Evolutionary conservation across 2,113 vertebrate genomes (phyloP), one percentile per base, ranked within the genome.

Genomic region (Scophthalmus maximus): DNA sequence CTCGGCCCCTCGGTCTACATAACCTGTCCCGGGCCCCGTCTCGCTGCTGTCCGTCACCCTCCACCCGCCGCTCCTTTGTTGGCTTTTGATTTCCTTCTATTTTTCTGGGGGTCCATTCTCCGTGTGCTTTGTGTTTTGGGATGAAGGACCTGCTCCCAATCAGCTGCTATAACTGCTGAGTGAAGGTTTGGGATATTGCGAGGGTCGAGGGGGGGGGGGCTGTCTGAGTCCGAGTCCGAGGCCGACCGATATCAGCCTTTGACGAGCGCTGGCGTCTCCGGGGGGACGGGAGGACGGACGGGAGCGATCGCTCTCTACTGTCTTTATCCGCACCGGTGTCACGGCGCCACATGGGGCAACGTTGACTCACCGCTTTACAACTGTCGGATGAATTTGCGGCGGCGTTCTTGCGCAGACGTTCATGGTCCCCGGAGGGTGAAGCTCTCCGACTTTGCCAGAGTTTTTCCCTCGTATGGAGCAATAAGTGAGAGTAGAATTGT

Each of bases 21-120:
- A 94, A 95, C 94, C 94, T 92, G 95, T 94, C 92, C 95, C 93
- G 95, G n/a, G 94, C 87, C 93, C 94, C 95, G 94, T 95, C 95
- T 92, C 79, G 88, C 74, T 68, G 91, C 89, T 94, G 94, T 94
- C 96, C 88, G 87, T 95, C 95, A 95, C 81, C 76, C 81, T 20
- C 70, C 5, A 7, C 73, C 56, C 81, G 57, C 58, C 2, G 47
- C 46, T 78, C 81, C 83, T 87, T 90, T 94, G 94, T 93, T 92
- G 88, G 87, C 88, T 73, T 89, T 88, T 92, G 92, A 94, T 93
- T 87, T 80, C 91, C n/a, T n/a, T n/a, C n/a, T n/a, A n/a, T n/a
- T 53, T 87, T 15, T 78, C 65, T n/a, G n/a, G n/a, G 47, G 69
- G 30, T 78, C 72, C 47, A 34, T 73, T 82, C 74, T 79, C 67